These are phyloP conservation scores for Nibea coibor DNA, from an alignment of 2,113 vertebrate species.

Conservation along the genomic window DNA sequence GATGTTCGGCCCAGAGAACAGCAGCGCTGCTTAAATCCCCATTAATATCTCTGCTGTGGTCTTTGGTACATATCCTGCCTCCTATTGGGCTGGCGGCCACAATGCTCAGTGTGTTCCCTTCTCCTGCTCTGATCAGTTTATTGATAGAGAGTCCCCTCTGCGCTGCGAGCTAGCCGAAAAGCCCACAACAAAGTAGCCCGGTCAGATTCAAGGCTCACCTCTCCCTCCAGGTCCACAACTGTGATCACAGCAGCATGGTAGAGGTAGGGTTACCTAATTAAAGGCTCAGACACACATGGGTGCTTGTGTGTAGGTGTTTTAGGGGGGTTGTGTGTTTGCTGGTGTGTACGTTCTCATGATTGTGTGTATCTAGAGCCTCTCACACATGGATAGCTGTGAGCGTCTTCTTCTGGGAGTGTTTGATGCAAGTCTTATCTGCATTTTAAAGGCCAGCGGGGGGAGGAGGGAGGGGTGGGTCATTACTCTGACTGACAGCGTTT, in stretches of 20 bases:
- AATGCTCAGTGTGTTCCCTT: slow-evolving; percentile 13
- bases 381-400: slow-evolving; percentile 26
- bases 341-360: slow-evolving; percentile 30
- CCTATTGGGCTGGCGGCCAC: slow-evolving; percentile 55
- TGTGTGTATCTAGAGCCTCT: slow-evolving; percentile 33
- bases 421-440: slow-evolving; percentile 77
- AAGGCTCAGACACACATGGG: slow-evolving; percentile 74
- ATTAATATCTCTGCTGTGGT: slow-evolving; percentile 20
- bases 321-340: slow-evolving; percentile 26
- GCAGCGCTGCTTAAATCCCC: slow-evolving; percentile 20
- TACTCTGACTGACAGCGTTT: slow-evolving; percentile 81
- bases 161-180: slow-evolving; percentile 31
- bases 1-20: slow-evolving; percentile 38
- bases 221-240: slow-evolving; percentile 56
- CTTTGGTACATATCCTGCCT: slow-evolving; percentile 42
- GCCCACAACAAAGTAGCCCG: slow-evolving; percentile 58
- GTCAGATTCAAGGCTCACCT: slow-evolving; percentile 68
- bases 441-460: slow-evolving; percentile 73
- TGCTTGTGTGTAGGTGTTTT: slow-evolving; percentile 54
- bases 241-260: slow-evolving; percentile 70
- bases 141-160: slow-evolving; percentile 47
- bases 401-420: slow-evolving; percentile 57
- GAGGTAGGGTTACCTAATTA: slow-evolving; percentile 76
- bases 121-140: slow-evolving; percentile 35
- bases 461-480: slow-evolving; percentile 61